Conservation (phyloP, 2,888 invertebrate genomes). For the Ectemnius cavifrons region DNA sequence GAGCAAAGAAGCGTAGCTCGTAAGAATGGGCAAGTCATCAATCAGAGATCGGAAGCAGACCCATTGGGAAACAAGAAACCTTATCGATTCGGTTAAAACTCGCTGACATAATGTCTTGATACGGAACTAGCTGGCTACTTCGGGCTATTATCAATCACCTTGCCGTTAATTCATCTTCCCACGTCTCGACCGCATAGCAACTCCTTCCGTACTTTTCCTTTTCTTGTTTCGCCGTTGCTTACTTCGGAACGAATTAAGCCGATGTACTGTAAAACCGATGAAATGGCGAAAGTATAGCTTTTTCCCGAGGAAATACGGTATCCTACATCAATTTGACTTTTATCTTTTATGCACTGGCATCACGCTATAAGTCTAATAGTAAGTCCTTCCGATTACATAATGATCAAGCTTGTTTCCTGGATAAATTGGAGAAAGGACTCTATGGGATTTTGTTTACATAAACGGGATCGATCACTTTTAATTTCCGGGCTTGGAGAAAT, state of each 20-base stretch:
- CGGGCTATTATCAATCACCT: constrained; percentile 1
- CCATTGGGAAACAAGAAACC: constrained; percentile 7
- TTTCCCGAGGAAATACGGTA: neutral
- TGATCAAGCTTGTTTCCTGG: too few relatives aligned
- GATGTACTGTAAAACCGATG: constrained; percentile 1
- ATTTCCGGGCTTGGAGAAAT: constrained; percentile 45
- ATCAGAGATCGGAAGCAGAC: constrained; percentile 6
- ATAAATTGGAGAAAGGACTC: too few relatives aligned
- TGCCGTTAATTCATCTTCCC: constrained; percentile 9
- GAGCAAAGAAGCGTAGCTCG: neutral
- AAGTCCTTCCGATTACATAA: too few relatives aligned
- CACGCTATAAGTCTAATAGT: too few relatives aligned
- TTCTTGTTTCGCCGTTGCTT: constrained; percentile 4
- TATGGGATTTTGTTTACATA: too few relatives aligned
- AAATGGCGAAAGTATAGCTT: neutral
- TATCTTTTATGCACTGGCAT: too few relatives aligned
- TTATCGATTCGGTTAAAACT: constrained; percentile 7
- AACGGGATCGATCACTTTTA: too few relatives aligned
- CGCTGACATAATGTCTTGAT: constrained; percentile 9
- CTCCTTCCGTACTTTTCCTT: neutral
- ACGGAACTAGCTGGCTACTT: constrained; percentile 1
- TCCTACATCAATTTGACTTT: too few relatives aligned
- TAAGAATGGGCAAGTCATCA: constrained; percentile 6
- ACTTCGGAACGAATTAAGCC: neutral
- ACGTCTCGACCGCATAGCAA: neutral